Base-by-base conservation (phyloP, 2,888 invertebrate species). In the Rhyacophila evoluta region DNA sequence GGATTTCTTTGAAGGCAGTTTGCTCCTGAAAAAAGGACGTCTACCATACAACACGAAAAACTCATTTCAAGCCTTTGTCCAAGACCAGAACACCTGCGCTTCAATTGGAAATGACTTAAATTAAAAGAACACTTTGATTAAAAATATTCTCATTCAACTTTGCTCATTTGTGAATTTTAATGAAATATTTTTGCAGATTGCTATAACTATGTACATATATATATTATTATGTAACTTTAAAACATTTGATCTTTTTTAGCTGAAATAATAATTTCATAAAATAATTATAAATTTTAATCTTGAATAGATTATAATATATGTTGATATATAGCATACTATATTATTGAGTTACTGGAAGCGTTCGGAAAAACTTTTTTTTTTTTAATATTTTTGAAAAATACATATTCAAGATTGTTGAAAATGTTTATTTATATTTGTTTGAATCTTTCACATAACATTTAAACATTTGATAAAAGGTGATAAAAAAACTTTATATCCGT, bases 71-170 rank as follows among this genome's bases (percentile, higher is more conserved):
- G 72, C 78, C 75, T 74, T 80, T 77, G 78, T 75, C 74, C 36
- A 37, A 73, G 69, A 29, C 75, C 73, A 38, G 75, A 74, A 36
- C 80, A 81, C 80, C 80, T 81, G 80, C 76, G 72, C 71, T 15
- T 74, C 78, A 74, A 78, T 78, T 70, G 80, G 78, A 81, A 81
- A 76, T 39, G 72, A 74, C 78, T 78, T 76, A 76, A 81, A 81
- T 78, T 78, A 78, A 78, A 78, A 77, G 39, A 79, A 78, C 75
- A 78, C 55, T 76, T 73, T 81, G 78, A 81, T 81, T 78, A 81
- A 78, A 81, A 79, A 78, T 81, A 75, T 81, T 76, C 70, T 38
- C 37, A 78, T 72, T 75, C 72, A 80, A 80, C 80, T 80, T 80
- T 80, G 74, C 75, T 80, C 79, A 74, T 80, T 77, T 74, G 71